Evolutionary conservation across 1,140 invertebrate genomes (phyloP).

Genomic region (Melipona quadrifasciata): DNA sequence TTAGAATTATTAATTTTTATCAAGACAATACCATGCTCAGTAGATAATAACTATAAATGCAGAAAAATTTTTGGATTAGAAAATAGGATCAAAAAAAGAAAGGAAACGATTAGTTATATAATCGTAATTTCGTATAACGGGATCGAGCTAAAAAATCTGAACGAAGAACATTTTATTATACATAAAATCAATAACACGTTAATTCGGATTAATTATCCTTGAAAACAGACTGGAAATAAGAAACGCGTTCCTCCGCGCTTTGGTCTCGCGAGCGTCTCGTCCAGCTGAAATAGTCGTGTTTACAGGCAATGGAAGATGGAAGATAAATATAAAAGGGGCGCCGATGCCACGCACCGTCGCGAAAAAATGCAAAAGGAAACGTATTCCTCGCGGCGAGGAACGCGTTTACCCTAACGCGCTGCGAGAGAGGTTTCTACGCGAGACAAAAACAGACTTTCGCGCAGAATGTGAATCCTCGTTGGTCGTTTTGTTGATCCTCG

Average conservation of each 20-base stretch:
- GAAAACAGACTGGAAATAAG: not conserved
- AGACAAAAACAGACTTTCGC: slow-evolving; percentile 14
- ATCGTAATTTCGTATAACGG: too few relatives aligned
- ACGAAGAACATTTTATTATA: too few relatives aligned
- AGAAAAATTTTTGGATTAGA: too few relatives aligned
- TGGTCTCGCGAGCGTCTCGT: not conserved
- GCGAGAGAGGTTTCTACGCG: not conserved
- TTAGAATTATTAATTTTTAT: too few relatives aligned
- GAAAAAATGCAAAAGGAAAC: slow-evolving; percentile 33
- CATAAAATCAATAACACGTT: too few relatives aligned
- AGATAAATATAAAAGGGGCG: slow-evolving; percentile 49
- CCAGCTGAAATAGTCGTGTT: slow-evolving; percentile 41
- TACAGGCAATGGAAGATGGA: slow-evolving; percentile 31
- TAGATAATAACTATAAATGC: too few relatives aligned
- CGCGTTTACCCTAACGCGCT: slow-evolving; percentile 25
- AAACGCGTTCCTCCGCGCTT: slow-evolving; percentile 3
- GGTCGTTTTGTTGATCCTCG: not conserved
- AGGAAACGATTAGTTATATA: too few relatives aligned
- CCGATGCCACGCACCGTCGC: slow-evolving; percentile 3
- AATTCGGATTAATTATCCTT: too few relatives aligned
- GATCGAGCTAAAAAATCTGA: too few relatives aligned
- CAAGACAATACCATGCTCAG: too few relatives aligned
- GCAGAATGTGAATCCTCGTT: slow-evolving; percentile 15
- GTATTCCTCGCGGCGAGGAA: not conserved
- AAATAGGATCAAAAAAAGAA: too few relatives aligned